phyloP scores from a whole-genome alignment of 2,888 invertebrate species.

The Helobdella robusta region DNA sequence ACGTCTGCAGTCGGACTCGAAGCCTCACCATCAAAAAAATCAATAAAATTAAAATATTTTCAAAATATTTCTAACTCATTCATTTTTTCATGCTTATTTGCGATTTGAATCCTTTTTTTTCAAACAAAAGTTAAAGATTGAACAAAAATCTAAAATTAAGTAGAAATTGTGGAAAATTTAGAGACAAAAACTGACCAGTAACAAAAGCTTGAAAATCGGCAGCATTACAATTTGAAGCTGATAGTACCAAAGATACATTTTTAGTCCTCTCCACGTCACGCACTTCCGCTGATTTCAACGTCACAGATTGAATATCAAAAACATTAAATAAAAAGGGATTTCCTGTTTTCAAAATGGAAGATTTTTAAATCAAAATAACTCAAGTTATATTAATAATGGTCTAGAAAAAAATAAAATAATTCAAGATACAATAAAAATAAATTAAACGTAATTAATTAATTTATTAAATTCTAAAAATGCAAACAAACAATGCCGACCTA shows the following conservation, averaged over 20 bases:
- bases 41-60: too few relatives aligned
- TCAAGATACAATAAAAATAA: neutral
- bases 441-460: neutral
- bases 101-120: too few relatives aligned
- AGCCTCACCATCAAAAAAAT: too few relatives aligned
- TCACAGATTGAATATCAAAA: neutral
- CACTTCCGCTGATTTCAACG: neutral
- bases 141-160: too few relatives aligned
- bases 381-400: neutral
- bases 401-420: neutral
- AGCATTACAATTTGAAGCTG: conserved; percentile 5
- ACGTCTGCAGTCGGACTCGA: too few relatives aligned
- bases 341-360: neutral
- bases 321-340: neutral
- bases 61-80: too few relatives aligned
- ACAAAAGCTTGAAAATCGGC: neutral
- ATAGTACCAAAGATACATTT: neutral
- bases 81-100: too few relatives aligned
- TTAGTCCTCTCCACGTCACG: neutral
- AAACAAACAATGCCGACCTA: neutral
- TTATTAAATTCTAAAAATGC: neutral
- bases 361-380: neutral
- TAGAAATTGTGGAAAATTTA: too few relatives aligned
- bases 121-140: too few relatives aligned
- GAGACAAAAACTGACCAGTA: neutral